Base-by-base conservation (phyloP, 2,113 vertebrate genomes). In the Limnothrissa miodon region DNA sequence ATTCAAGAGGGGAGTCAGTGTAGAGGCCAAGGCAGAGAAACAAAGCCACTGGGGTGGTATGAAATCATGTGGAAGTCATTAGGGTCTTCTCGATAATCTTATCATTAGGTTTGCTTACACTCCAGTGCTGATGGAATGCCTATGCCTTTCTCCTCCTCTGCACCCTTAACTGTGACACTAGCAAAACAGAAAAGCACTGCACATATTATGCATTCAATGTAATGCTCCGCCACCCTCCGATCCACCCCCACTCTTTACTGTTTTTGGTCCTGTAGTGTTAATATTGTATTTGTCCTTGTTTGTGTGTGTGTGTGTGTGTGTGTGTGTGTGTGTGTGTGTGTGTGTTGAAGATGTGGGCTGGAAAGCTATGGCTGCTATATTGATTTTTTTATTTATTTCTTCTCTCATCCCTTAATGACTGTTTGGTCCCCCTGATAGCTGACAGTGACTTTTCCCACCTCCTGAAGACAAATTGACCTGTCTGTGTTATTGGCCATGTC, bases 331-430 rank as follows among this genome's bases (percentile, higher is more conserved):
- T n/a, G n/a, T n/a, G n/a, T n/a, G n/a, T n/a, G n/a, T n/a, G n/a
- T n/a, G n/a, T n/a, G n/a, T n/a, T n/a, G n/a, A n/a, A n/a, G n/a
- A n/a, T n/a, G n/a, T n/a, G n/a, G n/a, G n/a, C 51, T 81, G 51
- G 53, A 33, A 42, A 74, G 66, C 66, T 36, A 1, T 74, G 51
- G 70, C 33, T 19, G 66, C 44, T 45, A 44, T 82, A 78, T 80
- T 80, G 81, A 83, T 85, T 25, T 23, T 51, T 46, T 87, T n/a
- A n/a, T n/a, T 87, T 87, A 70, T 74, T 48, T 78, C 39, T 56
- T 19, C 42, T 83, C 82, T 45, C 66, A 23, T n/a, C n/a, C 48
- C 33, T 39, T 44, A 83, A 78, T 56, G 62, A 15, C 2, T 33
- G 36, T 81, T 85, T 66, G 78, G 2, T 33, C 59, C 23, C 78